phyloP scores from a whole-genome alignment of 1,140 invertebrate genomes.

The Chlorops oryzae region DNA sequence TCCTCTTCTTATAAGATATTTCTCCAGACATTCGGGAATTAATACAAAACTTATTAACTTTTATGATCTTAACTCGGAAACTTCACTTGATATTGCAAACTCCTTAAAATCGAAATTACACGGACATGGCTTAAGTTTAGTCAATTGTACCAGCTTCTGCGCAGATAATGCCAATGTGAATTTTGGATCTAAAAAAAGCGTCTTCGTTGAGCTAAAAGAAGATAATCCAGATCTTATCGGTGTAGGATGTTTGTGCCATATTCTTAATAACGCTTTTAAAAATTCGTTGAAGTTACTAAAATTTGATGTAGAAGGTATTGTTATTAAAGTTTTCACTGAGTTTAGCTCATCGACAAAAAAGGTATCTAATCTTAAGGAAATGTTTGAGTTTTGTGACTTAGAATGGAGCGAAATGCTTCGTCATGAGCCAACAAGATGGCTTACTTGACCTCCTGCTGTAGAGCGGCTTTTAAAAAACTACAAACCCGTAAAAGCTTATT shows the following conservation, averaged over 20 bases:
- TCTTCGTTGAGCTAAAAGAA: constrained; percentile 9
- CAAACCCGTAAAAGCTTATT: background rate
- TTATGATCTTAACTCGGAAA: constrained; percentile 1
- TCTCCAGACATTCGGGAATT: no score
- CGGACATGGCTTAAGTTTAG: background rate
- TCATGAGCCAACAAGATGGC: constrained; percentile 3
- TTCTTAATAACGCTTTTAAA: constrained; percentile 2
- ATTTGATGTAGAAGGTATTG: constrained; percentile 7
- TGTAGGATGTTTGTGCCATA: constrained; percentile 5
- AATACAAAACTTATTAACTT: constrained; percentile 5
- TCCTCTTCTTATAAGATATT: no score
- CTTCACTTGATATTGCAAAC: constrained; percentile 7
- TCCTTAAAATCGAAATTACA: constrained; percentile 1
- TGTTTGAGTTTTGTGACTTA: constrained; percentile 7
- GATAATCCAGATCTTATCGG: constrained; percentile 1
- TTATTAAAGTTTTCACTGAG: constrained; percentile 5
- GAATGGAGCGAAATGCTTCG: constrained; percentile 3
- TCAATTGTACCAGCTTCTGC: no score
- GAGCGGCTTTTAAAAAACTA: constrained; percentile 6
- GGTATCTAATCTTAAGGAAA: constrained; percentile 1
- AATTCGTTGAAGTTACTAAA: constrained; percentile 1
- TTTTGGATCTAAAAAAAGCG: constrained; percentile 6
- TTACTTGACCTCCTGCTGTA: constrained; percentile 1
- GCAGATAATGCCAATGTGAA: constrained; percentile 1
- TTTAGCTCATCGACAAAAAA: constrained; percentile 5